phyloP scores from a whole-genome alignment of 1,140 invertebrate genomes.

The Caerostris extrusa region DNA sequence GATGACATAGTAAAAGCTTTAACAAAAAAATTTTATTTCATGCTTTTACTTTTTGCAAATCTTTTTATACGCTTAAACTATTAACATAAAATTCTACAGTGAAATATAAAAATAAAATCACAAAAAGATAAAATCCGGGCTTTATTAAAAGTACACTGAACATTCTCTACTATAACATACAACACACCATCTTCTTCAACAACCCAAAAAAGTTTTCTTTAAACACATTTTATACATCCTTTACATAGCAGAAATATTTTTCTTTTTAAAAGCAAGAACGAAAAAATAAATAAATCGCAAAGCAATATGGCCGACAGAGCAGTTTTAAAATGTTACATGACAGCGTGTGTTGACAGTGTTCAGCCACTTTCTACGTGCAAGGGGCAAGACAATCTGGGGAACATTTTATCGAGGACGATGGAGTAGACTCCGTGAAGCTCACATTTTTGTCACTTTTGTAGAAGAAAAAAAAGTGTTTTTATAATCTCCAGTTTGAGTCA shows the following conservation, averaged over 20 bases:
- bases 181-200: too few relatives aligned
- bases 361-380: not conserved
- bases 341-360: not conserved
- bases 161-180: too few relatives aligned
- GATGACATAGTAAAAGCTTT: too few relatives aligned
- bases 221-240: too few relatives aligned
- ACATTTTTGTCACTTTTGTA: not conserved
- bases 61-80: too few relatives aligned
- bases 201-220: too few relatives aligned
- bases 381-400: not conserved
- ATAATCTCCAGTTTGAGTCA: not conserved
- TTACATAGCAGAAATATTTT: not conserved
- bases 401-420: not conserved
- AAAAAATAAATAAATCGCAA: not conserved
- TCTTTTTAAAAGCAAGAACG: not conserved
- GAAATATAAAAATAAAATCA: too few relatives aligned
- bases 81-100: too few relatives aligned
- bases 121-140: too few relatives aligned
- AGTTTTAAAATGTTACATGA: constrained; percentile 39
- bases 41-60: too few relatives aligned
- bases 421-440: not conserved
- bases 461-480: not conserved
- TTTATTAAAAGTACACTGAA: too few relatives aligned
- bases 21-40: too few relatives aligned
- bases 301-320: not conserved